Evolutionary conservation across 1,140 invertebrate species (phyloP).

Genomic region (Sitobion miscanthi): DNA sequence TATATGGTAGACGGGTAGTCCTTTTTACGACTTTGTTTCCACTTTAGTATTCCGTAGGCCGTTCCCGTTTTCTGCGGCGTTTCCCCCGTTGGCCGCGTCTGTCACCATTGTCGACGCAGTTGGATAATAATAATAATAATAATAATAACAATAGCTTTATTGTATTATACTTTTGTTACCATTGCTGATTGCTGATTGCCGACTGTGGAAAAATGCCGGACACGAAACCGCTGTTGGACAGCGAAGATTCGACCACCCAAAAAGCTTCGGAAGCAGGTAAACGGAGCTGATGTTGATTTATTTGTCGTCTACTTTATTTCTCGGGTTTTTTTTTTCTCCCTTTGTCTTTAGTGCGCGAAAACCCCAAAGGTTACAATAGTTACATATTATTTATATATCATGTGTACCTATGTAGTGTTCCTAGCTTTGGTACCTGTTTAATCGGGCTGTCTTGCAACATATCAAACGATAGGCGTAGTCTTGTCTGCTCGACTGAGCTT

Average conservation of each 20-base stretch:
- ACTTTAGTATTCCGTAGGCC: not conserved
- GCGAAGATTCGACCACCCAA: not conserved
- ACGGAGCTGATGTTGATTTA: not conserved
- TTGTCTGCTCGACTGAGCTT: not conserved
- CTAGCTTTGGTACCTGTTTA: not conserved
- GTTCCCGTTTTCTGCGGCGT: not conserved
- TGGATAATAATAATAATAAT: not conserved
- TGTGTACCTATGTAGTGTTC: not conserved
- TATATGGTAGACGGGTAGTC: not conserved
- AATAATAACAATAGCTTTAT: not conserved
- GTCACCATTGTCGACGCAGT: not conserved
- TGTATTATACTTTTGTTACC: not conserved
- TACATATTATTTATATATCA: not conserved
- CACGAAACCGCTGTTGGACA: slow-evolving; percentile 35
- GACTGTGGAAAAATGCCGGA: not conserved
- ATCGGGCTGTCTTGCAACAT: not conserved
- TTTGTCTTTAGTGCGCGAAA: not conserved
- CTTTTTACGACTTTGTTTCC: not conserved
- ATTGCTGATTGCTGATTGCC: not conserved
- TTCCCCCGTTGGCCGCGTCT: not conserved
- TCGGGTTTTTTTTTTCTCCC: not conserved
- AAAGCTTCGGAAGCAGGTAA: slow-evolving; percentile 38
- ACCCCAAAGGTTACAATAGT: not conserved
- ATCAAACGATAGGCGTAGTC: not conserved
- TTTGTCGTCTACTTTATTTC: not conserved